Evolutionary conservation across 1,140 invertebrate species (phyloP), one percentile per base, ranked within the genome.

Genomic region (Atopsyche davidsoni): DNA sequence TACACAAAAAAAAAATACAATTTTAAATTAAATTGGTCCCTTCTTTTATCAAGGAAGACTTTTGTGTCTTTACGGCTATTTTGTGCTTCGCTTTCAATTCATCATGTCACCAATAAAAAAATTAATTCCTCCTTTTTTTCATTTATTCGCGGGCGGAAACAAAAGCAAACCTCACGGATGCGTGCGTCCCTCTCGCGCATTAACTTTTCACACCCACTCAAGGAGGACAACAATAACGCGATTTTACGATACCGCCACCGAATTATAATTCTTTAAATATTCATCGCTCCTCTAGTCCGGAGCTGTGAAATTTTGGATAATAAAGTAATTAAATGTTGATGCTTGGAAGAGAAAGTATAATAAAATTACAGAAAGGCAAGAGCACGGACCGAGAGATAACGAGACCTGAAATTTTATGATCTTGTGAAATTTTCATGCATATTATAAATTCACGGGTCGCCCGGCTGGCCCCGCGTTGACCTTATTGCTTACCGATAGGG

Each of bases 271-370:
- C 11, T 11, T 45, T 44, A 51, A 23, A 43, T 45, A 45, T 51
- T 51, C 42, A 43, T 38, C 44, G 19, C 28, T 16, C 40, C 31
- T 11, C 49, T 43, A 23, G 46, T 34, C 11, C 23, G 35, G 2
- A n/a, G 28, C 21, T 19, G 35, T 34, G 39, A 50, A 46, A 32
- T 46, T 52, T 52, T 18, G 52, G 52, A 54, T 54, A 54, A 54
- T 54, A 54, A 54, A 54, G 52, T 54, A 54, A 54, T 54, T 53
- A 54, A 54, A 54, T 38, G 52, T 54, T 54, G 47, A 54, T 54
- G 52, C 52, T 49, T 32, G 36, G 21, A 35, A 21, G 46, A 54
- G 52, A 32, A 49, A 48, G 44, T 44, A 51, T 45, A 50, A 50
- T 50, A 50, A 50, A 50, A 50, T 50, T 23, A 25, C 19, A 22